These are phyloP conservation scores for Xyrauchen texanus DNA, from an alignment of 2,113 vertebrate species.

Conservation along the genomic window DNA sequence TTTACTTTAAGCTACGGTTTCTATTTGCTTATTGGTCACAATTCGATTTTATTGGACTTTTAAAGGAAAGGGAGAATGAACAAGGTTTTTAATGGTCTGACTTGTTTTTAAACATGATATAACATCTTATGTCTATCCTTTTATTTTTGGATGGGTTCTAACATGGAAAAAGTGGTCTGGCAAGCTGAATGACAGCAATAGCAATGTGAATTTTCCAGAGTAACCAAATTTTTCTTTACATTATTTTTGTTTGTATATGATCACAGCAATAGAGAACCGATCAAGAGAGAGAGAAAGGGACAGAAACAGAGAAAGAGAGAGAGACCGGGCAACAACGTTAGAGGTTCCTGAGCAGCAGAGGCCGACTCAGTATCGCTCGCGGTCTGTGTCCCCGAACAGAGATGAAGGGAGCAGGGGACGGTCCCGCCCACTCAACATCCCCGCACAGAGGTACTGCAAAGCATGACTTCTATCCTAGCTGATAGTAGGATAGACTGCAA, in stretches of 20 bases:
- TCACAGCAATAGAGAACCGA: slow-evolving; percentile 44
- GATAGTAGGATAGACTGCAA: too few species aligned
- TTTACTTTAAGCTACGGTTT: not conserved
- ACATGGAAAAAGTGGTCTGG: slow-evolving; percentile 5
- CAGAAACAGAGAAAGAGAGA: slow-evolving; percentile 51
- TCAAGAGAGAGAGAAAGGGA: slow-evolving; percentile 37
- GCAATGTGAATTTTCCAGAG: too few species aligned
- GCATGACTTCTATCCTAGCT: too few species aligned
- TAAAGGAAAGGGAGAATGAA: slow-evolving; percentile 15
- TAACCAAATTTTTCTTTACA: not conserved
- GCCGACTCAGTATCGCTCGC: slow-evolving; percentile 88
- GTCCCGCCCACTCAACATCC: slow-evolving; percentile 90
- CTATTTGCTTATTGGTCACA: not conserved
- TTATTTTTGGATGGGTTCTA: not conserved
- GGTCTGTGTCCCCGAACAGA: slow-evolving; percentile 92
- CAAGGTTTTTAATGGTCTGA: slow-evolving; percentile 9
- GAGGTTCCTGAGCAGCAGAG: slow-evolving; percentile 92
- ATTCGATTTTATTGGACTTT: not conserved
- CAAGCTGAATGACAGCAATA: not conserved
- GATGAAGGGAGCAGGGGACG: slow-evolving; percentile 90
- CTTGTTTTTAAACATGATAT: slow-evolving; percentile 20
- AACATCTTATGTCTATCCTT: not conserved
- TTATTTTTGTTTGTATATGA: slow-evolving; percentile 7
- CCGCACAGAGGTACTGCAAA: slow-evolving; percentile 86
- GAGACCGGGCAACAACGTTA: slow-evolving; percentile 80